These are phyloP conservation scores for Threskiornis aethiopicus DNA, from an alignment of 2,797 vertebrate species.

Conservation along the genomic window DNA sequence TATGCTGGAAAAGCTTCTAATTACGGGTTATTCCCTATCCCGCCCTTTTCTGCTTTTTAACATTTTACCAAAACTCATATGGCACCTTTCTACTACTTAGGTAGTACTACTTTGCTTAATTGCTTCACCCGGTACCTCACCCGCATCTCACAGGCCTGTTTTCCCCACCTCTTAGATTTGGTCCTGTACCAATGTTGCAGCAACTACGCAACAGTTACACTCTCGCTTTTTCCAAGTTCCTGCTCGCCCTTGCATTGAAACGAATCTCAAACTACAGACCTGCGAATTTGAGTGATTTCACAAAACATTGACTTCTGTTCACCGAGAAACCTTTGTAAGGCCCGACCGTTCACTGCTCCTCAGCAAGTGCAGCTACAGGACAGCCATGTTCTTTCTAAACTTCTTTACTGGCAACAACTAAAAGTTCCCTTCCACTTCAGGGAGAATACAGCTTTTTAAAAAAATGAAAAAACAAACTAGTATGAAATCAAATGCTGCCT, in stretches of 20 bases:
- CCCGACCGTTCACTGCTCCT: background rate
- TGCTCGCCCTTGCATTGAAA: background rate
- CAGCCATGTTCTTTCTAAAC: background rate
- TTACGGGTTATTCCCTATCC: background rate
- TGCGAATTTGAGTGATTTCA: background rate
- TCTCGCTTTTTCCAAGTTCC: background rate
- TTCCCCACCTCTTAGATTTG: background rate
- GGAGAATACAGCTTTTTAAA: background rate
- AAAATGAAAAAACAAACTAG: background rate
- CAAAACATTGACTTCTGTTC: background rate
- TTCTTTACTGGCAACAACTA: background rate
- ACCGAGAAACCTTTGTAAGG: background rate
- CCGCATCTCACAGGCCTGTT: accelerated
- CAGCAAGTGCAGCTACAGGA: background rate
- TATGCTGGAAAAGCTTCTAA: background rate
- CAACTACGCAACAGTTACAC: background rate
- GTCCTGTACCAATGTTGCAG: background rate
- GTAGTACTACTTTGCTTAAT: background rate
- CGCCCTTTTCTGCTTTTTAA: background rate
- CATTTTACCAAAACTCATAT: background rate
- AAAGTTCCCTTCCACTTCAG: background rate
- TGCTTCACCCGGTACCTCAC: background rate
- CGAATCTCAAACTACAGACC: background rate
- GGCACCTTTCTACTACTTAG: background rate
- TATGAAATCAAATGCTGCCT: background rate